Evolutionary conservation across 2,888 invertebrate species (phyloP).

Genomic region (Pardosa pseudoannulata): DNA sequence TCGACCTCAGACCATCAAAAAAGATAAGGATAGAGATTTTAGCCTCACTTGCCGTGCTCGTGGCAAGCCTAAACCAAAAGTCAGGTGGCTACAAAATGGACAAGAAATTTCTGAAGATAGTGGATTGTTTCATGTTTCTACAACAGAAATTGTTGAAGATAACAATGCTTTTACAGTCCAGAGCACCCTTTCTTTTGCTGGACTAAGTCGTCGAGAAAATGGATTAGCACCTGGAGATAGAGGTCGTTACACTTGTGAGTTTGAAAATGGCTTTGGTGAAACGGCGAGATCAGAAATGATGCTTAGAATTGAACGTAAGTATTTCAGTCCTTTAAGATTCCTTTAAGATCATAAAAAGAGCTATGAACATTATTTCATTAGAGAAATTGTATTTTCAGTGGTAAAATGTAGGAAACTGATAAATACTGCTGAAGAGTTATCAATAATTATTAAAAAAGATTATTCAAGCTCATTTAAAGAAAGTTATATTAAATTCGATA

Average conservation of each 20-base stretch:
- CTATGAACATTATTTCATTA: too few relatives aligned
- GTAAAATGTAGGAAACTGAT: too few relatives aligned
- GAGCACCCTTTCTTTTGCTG: constrained; percentile 88
- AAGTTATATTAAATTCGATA: too few relatives aligned
- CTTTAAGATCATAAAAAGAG: too few relatives aligned
- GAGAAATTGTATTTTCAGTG: too few relatives aligned
- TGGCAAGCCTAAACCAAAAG: constrained; percentile 90
- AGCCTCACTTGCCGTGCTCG: constrained; percentile 89
- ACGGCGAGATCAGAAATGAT: constrained; percentile 90
- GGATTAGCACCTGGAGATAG: constrained; percentile 83
- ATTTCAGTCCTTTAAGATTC: too few relatives aligned
- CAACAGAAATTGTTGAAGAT: constrained; percentile 84
- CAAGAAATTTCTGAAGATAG: constrained; percentile 72
- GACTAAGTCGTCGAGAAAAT: constrained; percentile 82
- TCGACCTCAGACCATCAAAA: constrained; percentile 78
- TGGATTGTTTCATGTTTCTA: constrained; percentile 87
- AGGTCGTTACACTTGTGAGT: constrained; percentile 90
- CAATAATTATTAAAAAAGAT: too few relatives aligned
- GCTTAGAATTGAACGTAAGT: constrained; percentile 86
- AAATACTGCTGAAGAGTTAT: too few relatives aligned
- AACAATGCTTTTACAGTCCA: constrained; percentile 89
- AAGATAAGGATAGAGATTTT: constrained; percentile 88
- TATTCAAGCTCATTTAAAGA: too few relatives aligned
- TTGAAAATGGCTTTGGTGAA: constrained; percentile 93
- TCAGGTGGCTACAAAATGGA: constrained; percentile 88